Conservation (phyloP, 2,797 vertebrate species). For the Gila robusta region DNA sequence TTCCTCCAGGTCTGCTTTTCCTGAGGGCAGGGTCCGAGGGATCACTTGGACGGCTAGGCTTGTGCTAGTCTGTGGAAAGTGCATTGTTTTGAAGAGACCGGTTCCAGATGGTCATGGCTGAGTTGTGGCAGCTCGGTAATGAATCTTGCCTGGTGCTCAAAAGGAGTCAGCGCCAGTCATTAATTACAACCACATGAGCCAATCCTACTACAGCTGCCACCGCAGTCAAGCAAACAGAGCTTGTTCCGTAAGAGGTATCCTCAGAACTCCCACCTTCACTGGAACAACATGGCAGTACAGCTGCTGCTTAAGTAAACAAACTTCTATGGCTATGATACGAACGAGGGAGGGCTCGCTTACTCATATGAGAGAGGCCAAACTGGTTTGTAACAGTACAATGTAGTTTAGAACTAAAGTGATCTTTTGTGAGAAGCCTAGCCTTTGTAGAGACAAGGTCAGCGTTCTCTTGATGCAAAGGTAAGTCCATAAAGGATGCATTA, state of each 20-base stretch:
- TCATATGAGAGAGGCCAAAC: neutral
- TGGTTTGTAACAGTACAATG: conserved; percentile 1
- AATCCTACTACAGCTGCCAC: conserved; percentile 51
- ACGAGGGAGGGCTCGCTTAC: conserved; percentile 4
- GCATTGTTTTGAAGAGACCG: conserved; percentile 37
- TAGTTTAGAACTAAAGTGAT: neutral
- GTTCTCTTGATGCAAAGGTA: neutral
- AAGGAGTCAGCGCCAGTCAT: conserved; percentile 37
- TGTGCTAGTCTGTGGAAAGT: conserved; percentile 20
- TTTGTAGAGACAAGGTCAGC: neutral
- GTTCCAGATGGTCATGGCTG: conserved; percentile 35
- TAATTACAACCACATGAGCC: conserved; percentile 61
- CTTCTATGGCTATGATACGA: conserved; percentile 13
- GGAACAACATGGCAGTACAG: conserved; percentile 46
- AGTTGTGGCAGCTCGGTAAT: conserved; percentile 52
- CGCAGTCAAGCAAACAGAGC: conserved; percentile 41
- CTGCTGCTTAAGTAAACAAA: conserved; percentile 41
- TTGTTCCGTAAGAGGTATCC: conserved; percentile 14
- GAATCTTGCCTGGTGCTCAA: conserved; percentile 54
- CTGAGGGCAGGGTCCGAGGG: conserved; percentile 23
- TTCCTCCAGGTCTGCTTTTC: conserved; percentile 50
- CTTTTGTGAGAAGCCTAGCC: neutral
- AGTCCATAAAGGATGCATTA: neutral
- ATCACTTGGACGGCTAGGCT: conserved; percentile 5
- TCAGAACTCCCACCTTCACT: conserved; percentile 37